Conservation (phyloP, 2,797 vertebrate species). For the Brachyalestes nurse region DNA sequence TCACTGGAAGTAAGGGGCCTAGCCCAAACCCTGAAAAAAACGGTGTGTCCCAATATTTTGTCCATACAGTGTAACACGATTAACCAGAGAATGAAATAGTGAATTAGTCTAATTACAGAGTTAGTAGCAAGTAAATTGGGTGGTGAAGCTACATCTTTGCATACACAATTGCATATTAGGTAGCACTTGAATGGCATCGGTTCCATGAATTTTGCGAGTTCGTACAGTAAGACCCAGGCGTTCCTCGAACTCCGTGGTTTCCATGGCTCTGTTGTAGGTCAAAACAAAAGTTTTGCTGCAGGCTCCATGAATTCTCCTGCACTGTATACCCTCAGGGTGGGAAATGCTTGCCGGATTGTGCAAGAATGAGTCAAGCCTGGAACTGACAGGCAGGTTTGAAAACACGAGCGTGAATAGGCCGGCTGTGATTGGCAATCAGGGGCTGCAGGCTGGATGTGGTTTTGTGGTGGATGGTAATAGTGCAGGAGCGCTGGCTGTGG, state of each 20-base stretch:
- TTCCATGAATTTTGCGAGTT: constrained; percentile 1
- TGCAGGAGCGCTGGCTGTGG: constrained; percentile 56
- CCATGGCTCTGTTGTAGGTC: constrained; percentile 2
- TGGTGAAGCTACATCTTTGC: too few relatives aligned
- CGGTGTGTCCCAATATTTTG: too few relatives aligned
- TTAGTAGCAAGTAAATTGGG: too few relatives aligned
- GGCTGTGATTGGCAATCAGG: constrained; percentile 27
- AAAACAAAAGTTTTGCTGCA: constrained; percentile 11
- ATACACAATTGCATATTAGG: too few relatives aligned
- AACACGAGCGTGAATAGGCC: constrained; percentile 16
- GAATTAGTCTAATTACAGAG: too few relatives aligned
- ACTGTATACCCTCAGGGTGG: constrained; percentile 11
- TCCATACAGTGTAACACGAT: too few relatives aligned
- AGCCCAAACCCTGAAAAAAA: too few relatives aligned
- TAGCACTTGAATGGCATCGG: neutral
- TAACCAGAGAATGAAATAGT: too few relatives aligned
- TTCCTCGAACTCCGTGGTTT: neutral
- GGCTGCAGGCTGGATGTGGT: constrained; percentile 30
- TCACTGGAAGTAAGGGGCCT: too few relatives aligned
- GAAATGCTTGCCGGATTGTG: constrained; percentile 25
- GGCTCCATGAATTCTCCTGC: neutral
- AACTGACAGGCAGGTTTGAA: constrained; percentile 11
- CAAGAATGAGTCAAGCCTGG: constrained; percentile 23
- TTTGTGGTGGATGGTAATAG: constrained; percentile 54
- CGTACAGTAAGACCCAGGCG: neutral